Conservation (phyloP, 2,888 invertebrate genomes). For the Brachynemurus nebulosus region DNA sequence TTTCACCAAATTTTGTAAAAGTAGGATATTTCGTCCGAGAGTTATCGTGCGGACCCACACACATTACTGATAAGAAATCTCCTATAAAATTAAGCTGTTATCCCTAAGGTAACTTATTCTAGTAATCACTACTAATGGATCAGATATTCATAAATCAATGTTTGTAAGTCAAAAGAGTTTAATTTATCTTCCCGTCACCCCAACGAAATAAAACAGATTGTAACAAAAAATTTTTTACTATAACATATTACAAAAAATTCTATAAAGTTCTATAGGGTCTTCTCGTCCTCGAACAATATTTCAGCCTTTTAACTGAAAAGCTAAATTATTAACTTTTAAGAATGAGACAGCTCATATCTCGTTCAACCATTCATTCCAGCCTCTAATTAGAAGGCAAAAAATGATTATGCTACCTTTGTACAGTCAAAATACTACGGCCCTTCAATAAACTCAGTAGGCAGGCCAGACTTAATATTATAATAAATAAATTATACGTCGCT, state of each 20-base stretch:
- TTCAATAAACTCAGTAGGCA: conserved; percentile 60
- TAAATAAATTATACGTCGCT: too few relatives aligned
- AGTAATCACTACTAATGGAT: too few relatives aligned
- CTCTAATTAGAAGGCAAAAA: conserved; percentile 68
- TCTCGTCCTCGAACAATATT: conserved; percentile 43
- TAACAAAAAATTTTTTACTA: conserved; percentile 26
- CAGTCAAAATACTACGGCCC: conserved; percentile 66
- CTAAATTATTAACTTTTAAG: conserved; percentile 39
- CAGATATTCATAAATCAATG: too few relatives aligned
- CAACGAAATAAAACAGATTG: conserved; percentile 40
- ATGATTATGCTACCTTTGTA: conserved; percentile 71
- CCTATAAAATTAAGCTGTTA: conserved; percentile 65
- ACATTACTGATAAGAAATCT: conserved; percentile 60
- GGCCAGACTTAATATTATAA: conserved; percentile 48
- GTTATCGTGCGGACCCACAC: too few relatives aligned
- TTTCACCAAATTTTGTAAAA: too few relatives aligned
- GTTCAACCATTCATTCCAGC: conserved; percentile 65
- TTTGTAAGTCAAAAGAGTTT: conserved; percentile 37
- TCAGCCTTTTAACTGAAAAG: conserved; percentile 51
- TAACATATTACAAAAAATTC: conserved; percentile 31
- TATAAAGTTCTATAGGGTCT: too few relatives aligned
- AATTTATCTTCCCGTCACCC: conserved; percentile 47
- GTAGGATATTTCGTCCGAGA: too few relatives aligned
- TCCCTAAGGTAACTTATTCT: too few relatives aligned
- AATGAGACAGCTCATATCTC: conserved; percentile 47